A percentile compares a stretch with the other conserved stretches of the same genome.
Conservation (phyloP, 2,797 vertebrate species). For the Mormyrus proboscirostris region DNA sequence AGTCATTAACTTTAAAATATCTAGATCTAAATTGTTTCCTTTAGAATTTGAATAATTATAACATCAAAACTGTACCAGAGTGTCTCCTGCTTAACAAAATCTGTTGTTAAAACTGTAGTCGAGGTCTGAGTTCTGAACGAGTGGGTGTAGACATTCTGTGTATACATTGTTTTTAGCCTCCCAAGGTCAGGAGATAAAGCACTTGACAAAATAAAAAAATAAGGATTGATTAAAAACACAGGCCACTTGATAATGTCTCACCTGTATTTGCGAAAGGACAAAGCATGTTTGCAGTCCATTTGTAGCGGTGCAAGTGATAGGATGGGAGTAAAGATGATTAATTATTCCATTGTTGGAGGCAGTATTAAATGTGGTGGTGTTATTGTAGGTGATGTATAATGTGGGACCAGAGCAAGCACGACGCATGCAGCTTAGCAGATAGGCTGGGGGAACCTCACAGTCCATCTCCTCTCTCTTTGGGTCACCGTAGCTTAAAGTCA, state of each 20-base stretch:
- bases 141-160: not conserved
- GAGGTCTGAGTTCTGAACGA: not conserved
- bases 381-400: not conserved
- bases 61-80: not conserved
- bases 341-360: conserved; percentile 10
- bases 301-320: not conserved
- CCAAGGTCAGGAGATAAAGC: conserved; percentile 6
- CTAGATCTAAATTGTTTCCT: not conserved
- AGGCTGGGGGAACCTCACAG: not conserved
- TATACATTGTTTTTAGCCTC: conserved; percentile 5
- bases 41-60: not conserved
- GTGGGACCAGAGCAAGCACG: not conserved
- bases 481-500: not conserved
- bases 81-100: not conserved
- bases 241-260: not conserved
- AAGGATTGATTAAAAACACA: conserved; percentile 1
- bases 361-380: not conserved
- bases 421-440: not conserved
- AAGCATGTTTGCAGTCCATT: not conserved
- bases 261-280: not conserved
- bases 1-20: not conserved
- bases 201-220: not conserved
- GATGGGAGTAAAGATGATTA: not conserved
- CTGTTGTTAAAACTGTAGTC: not conserved
- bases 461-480: not conserved